Percentiles rank a stretch among this genome's conserved stretches.
phyloP scores from a whole-genome alignment of 92 coral and sea anemone species.

The Siderastrea siderea region DNA sequence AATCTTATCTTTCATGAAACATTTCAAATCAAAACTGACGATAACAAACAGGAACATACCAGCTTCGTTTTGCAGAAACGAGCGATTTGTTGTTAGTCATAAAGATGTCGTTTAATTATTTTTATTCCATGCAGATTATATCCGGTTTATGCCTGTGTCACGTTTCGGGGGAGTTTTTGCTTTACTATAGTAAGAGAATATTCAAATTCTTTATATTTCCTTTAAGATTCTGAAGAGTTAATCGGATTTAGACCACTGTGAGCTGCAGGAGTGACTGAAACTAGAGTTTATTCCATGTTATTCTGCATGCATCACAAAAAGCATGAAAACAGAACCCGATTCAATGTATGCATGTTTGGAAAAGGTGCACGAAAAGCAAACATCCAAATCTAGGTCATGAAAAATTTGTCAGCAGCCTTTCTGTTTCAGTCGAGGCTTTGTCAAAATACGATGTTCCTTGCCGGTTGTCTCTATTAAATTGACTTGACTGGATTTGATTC shows the following conservation, averaged over 20 bases:
- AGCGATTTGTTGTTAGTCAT: background rate
- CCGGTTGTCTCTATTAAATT: too few relatives aligned
- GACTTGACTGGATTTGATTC: background rate
- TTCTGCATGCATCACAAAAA: background rate
- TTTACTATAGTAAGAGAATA: background rate
- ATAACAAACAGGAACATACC: background rate
- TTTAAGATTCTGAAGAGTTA: background rate
- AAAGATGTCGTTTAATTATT: background rate
- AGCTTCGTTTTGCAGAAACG: background rate
- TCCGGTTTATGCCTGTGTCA: background rate
- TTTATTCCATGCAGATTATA: background rate
- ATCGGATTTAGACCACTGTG: conserved; percentile 1
- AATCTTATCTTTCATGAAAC: too few relatives aligned
- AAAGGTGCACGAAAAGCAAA: background rate
- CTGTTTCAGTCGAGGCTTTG: too few relatives aligned
- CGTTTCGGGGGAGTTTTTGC: background rate
- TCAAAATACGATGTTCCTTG: too few relatives aligned
- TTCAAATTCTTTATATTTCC: background rate
- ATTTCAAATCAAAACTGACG: background rate
- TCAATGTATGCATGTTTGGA: background rate
- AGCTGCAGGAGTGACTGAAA: background rate
- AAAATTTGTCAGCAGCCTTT: background rate
- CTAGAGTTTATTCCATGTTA: too few relatives aligned
- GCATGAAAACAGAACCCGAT: background rate
- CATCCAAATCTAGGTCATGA: background rate